phyloP scores from a whole-genome alignment of 2,888 invertebrate genomes.

The Lomographa bimaculata region DNA sequence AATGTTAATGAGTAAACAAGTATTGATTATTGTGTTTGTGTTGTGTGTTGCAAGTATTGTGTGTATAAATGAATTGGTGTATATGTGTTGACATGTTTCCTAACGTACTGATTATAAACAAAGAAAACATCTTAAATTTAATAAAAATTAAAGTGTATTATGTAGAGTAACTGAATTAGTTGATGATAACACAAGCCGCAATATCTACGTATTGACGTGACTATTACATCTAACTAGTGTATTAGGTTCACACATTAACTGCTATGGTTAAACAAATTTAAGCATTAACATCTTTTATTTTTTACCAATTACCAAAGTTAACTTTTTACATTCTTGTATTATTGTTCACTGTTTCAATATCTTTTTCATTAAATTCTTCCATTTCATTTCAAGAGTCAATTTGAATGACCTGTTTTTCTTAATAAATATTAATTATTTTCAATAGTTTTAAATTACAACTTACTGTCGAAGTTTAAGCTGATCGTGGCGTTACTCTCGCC shows the following conservation, averaged over 20 bases:
- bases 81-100: constrained; percentile 16
- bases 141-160: constrained; percentile 57
- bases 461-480: constrained; percentile 99
- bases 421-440: neutral
- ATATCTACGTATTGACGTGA: constrained; percentile 65
- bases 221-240: constrained; percentile 51
- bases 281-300: constrained; percentile 29
- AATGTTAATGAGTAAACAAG: constrained; percentile 3
- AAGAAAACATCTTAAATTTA: constrained; percentile 79
- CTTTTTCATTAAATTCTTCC: neutral
- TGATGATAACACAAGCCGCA: constrained; percentile 76
- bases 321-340: constrained; percentile 1
- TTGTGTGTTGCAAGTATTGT: constrained; percentile 35
- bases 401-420: neutral
- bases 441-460: constrained; percentile 72
- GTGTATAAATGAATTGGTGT: constrained; percentile 23
- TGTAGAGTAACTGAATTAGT: constrained; percentile 76
- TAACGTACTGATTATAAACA: constrained; percentile 41
- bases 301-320: neutral
- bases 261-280: constrained; percentile 53
- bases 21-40: constrained; percentile 22
- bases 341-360: constrained; percentile 10
- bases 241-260: constrained; percentile 68
- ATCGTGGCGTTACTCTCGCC: constrained; percentile 99
- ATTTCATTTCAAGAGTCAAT: neutral